Evolutionary conservation across 2,888 invertebrate genomes (phyloP).

Genomic region (Antheraea yamamai): DNA sequence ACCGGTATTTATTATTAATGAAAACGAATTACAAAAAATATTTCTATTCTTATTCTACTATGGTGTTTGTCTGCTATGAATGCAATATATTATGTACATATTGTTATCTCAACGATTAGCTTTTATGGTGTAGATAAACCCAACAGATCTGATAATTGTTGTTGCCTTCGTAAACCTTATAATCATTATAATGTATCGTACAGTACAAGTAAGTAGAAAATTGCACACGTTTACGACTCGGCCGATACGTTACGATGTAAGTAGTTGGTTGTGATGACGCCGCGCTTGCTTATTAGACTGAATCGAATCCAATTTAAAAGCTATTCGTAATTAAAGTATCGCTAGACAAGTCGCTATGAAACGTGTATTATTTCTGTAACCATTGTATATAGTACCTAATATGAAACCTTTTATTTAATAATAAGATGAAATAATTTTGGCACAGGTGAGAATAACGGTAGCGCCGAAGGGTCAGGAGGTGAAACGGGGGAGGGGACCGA

Average conservation of each 20-base stretch:
- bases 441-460: constrained; percentile 83
- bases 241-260: neutral
- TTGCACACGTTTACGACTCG: neutral
- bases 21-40: neutral
- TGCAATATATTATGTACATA: neutral
- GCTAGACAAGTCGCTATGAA: constrained; percentile 30
- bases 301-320: constrained; percentile 66
- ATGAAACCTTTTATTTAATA: neutral
- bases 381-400: neutral
- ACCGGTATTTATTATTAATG: neutral
- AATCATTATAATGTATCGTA: neutral
- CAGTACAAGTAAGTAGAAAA: neutral
- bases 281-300: constrained; percentile 54
- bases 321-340: constrained; percentile 60
- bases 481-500: constrained; percentile 72
- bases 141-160: neutral
- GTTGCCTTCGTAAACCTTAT: constrained; percentile 1
- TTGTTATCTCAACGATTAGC: neutral
- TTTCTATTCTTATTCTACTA: neutral
- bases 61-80: neutral
- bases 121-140: neutral
- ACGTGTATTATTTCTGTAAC: neutral
- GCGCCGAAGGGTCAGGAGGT: constrained; percentile 73
- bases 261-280: neutral
- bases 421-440: constrained; percentile 29